A percentile compares a stretch with the other conserved stretches of the same genome.
Evolutionary conservation across 2,888 invertebrate species (phyloP).

Genomic region (Icerya purchasi): DNA sequence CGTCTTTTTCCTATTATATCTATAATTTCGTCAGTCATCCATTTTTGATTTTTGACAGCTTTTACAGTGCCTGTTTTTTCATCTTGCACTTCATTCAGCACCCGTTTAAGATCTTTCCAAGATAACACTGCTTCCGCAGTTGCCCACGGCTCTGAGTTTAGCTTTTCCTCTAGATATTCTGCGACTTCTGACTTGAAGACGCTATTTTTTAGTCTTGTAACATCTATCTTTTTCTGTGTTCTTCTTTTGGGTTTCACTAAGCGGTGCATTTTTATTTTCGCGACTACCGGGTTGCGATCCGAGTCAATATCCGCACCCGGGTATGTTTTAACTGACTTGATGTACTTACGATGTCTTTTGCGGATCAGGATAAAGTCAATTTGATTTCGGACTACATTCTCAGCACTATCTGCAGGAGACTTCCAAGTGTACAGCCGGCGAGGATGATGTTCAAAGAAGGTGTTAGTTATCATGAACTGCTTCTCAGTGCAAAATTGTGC

Average conservation of each 20-base stretch:
- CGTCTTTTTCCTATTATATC: background rate
- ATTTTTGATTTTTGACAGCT: background rate
- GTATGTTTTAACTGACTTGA: background rate
- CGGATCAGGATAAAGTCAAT: background rate
- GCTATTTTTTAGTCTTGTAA: background rate
- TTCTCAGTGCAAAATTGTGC: background rate
- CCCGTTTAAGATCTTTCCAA: no score
- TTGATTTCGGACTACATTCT: background rate
- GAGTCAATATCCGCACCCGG: background rate
- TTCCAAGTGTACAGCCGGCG: background rate
- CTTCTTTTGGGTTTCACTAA: background rate
- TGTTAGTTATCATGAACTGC: background rate
- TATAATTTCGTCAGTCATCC: background rate
- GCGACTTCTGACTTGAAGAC: background rate
- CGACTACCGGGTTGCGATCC: background rate
- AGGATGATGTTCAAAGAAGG: background rate
- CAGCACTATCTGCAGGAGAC: background rate
- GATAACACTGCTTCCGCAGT: no score
- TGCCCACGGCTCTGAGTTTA: no score
- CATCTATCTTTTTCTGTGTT: background rate
- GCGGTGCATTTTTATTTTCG: background rate
- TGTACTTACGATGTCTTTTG: background rate
- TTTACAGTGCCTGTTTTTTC: background rate
- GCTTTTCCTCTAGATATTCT: background rate
- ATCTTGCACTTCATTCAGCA: background rate